Conservation (phyloP, 2,797 vertebrate species). For the Hippoglossus hippoglossus region DNA sequence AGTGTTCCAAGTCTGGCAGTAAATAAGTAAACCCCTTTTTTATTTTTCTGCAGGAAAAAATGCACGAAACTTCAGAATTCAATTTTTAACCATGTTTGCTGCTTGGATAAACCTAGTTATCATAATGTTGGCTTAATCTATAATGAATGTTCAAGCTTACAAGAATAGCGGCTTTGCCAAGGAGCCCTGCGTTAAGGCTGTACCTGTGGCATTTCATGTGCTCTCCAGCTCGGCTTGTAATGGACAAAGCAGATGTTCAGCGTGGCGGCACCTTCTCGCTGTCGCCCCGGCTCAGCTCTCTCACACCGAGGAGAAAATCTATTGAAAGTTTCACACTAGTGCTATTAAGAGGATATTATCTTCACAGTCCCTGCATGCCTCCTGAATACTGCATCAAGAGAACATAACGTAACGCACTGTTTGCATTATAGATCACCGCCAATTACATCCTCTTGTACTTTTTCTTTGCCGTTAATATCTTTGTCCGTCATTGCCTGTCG, state of each 20-base stretch:
- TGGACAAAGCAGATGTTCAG: slow-evolving; percentile 75
- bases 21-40: slow-evolving; percentile 79
- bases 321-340: slow-evolving; percentile 70
- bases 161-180: slow-evolving; percentile 27
- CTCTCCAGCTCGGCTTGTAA: slow-evolving; percentile 56
- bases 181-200: slow-evolving; percentile 40
- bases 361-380: slow-evolving; percentile 48
- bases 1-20: slow-evolving; percentile 60
- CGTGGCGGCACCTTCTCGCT: slow-evolving; percentile 54
- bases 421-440: slow-evolving; percentile 66
- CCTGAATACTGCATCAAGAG: slow-evolving; percentile 48
- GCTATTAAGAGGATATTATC: slow-evolving; percentile 64
- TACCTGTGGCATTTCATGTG: slow-evolving; percentile 71
- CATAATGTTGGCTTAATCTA: slow-evolving; percentile 60
- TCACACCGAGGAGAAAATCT: slow-evolving; percentile 67
- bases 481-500: slow-evolving; percentile 68
- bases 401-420: slow-evolving; percentile 55
- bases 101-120: slow-evolving; percentile 59
- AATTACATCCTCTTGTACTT: slow-evolving; percentile 62
- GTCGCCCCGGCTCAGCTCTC: slow-evolving; percentile 48
- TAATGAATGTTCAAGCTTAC: slow-evolving; percentile 52
- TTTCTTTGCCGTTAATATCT: slow-evolving; percentile 55
- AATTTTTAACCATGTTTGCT: slow-evolving; percentile 76
- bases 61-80: slow-evolving; percentile 56
- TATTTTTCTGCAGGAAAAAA: slow-evolving; percentile 70